Conservation (phyloP, 2,113 vertebrate genomes). For the Gulo gulo region DNA sequence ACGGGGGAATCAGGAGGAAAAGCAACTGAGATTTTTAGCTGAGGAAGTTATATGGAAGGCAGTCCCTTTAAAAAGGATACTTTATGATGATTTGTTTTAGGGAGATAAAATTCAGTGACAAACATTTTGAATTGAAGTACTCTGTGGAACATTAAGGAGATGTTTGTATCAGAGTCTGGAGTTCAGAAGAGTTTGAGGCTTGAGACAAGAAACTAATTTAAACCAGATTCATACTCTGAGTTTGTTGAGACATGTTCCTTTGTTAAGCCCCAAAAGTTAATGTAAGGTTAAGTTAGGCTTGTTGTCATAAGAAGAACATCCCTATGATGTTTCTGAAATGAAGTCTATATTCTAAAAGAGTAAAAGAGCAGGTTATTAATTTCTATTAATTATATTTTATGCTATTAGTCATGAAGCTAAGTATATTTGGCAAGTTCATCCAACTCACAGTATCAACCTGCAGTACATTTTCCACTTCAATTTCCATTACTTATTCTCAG, state of each 20-base stretch:
- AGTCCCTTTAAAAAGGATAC: background rate
- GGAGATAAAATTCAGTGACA: background rate
- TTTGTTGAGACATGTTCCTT: background rate
- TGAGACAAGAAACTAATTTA: background rate
- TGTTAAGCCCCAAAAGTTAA: background rate
- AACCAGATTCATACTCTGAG: background rate
- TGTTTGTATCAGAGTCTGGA: background rate
- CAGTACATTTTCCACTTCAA: background rate
- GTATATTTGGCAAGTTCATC: background rate
- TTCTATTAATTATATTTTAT: background rate
- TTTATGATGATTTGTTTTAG: background rate
- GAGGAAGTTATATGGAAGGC: background rate
- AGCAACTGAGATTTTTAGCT: background rate
- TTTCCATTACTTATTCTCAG: slow-evolving; percentile 5
- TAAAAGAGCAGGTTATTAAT: background rate
- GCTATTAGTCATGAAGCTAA: background rate
- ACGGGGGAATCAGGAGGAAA: background rate
- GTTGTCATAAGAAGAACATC: background rate
- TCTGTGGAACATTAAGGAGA: background rate
- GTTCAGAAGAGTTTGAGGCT: background rate
- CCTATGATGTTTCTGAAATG: background rate
- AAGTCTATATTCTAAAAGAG: background rate
- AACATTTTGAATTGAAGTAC: background rate
- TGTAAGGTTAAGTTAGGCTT: background rate
- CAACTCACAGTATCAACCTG: background rate